Evolutionary conservation across 2,113 vertebrate genomes (phyloP), one percentile per base, ranked within the genome.

Genomic region (Xiphorhynchus elegans): DNA sequence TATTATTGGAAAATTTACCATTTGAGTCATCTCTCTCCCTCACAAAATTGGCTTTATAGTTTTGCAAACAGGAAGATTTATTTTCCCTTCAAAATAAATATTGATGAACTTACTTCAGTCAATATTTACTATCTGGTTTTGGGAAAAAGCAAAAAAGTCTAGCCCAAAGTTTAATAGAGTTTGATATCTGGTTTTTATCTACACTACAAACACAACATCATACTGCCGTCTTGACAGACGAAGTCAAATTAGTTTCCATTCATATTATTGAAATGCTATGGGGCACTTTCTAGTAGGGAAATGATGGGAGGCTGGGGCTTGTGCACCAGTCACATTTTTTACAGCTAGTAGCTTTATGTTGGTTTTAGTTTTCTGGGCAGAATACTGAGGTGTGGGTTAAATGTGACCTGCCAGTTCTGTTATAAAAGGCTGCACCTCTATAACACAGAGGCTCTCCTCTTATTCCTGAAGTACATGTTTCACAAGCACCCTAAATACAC

Each of bases 61-160:
- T 95, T 85, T 4, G 25, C 58, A 95, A 92, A 90, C 55, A 81
- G 60, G 35, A 91, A 89, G 73, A 95, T 92, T 89, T 89, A 72
- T 92, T 95, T 92, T 84, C 52, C 56, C 59, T 60, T 89, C 66
- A 64, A 83, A 73, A 95, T 81, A 95, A 95, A 94, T 91, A 94
- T 78, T 94, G 91, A 95, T 78, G 93, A 93, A 89, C 72, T 33
- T 77, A 50, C 47, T 89, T 89, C 84, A 75, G 87, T 93, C 94
- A 95, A 95, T 95, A 95, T 95, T 95, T 84, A 91, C 84, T 75
- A 81, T 82, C 60, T 91, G 52, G 52, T 75, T 95, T 84, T 29
- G 44, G 20, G 42, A 93, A 86, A 56, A 66, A 66, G 78, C 18
- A 85, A 74, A 79, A 49, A 82, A 89, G 46, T 67, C 75, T 73